A percentile compares a stretch with the other conserved stretches of the same genome.
phyloP scores from a whole-genome alignment of 2,113 vertebrate genomes.

The Narcine bancroftii region DNA sequence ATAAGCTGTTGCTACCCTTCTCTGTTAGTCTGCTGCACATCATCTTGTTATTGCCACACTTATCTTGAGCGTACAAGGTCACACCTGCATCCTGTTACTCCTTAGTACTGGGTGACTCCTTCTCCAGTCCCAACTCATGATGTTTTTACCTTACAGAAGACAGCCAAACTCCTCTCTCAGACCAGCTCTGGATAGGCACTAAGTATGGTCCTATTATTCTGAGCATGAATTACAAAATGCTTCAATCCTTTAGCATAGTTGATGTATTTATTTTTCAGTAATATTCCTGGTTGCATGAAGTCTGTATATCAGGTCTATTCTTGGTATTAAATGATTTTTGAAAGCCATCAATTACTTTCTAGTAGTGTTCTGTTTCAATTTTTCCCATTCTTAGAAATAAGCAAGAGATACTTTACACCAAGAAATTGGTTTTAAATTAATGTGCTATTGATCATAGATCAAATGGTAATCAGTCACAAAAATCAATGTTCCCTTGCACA shows the following conservation, averaged over 20 bases:
- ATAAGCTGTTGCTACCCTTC: no score
- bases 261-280: background rate
- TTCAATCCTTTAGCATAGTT: background rate
- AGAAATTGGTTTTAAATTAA: conserved; percentile 6
- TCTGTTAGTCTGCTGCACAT: no score
- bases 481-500: conserved; percentile 36
- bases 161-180: background rate
- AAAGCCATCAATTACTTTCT: background rate
- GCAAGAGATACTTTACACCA: background rate
- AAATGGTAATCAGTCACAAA: conserved; percentile 24
- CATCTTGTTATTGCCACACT: no score
- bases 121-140: no score
- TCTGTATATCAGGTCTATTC: background rate
- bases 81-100: no score
- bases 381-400: background rate
- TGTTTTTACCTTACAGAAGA: no score
- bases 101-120: no score
- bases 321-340: background rate
- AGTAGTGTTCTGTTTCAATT: background rate
- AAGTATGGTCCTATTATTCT: background rate
- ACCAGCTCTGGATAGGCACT: background rate
- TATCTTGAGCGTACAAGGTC: no score
- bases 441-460: conserved; percentile 10
- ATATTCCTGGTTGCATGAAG: background rate
- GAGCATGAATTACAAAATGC: background rate